These are phyloP conservation scores for Eonycteris spelaea DNA, from an alignment of 2,113 vertebrate species.

Conservation along the genomic window DNA sequence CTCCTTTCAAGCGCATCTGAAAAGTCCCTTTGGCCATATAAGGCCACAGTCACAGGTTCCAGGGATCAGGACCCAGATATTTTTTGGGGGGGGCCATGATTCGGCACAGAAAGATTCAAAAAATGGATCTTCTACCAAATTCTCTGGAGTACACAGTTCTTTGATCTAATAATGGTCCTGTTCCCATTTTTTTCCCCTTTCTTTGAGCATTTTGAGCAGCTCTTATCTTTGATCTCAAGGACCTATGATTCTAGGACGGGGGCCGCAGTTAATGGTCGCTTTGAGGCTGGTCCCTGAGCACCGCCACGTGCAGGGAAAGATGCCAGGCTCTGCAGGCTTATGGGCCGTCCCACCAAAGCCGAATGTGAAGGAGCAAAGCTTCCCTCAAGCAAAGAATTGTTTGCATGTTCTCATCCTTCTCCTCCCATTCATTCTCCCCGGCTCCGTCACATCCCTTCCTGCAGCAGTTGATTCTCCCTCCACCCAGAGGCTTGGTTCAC, in stretches of 20 bases:
- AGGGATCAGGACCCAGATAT: not conserved
- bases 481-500: not conserved
- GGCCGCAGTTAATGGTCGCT: rapidly evolving
- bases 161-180: not conserved
- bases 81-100: not conserved
- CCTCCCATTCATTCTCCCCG: not conserved
- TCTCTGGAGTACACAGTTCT: not conserved
- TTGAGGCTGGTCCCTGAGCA: not conserved
- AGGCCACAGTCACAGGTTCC: not conserved
- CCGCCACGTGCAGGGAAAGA: not conserved
- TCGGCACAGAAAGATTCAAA: not conserved
- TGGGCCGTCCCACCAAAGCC: not conserved
- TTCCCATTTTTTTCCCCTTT: not conserved
- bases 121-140: not conserved
- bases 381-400: not conserved
- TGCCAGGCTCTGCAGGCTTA: rapidly evolving
- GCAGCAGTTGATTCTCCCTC: no score
- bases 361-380: not conserved
- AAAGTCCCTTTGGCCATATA: not conserved
- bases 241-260: not conserved
- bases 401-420: rapidly evolving
- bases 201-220: not conserved
- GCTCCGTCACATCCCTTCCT: rapidly evolving
- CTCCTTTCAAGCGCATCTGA: not conserved
- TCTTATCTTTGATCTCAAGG: not conserved